A percentile compares a stretch with the other conserved stretches of the same genome.
These are phyloP conservation scores for Apis mellifera DNA, from an alignment of 1,140 invertebrate species.

Conservation along the genomic window Amel_HAv3.1 CM009935.2:13228501-13229000, in stretches of 20 bases:
- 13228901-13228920: too few relatives aligned
- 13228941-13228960: background rate
- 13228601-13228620: conserved; percentile 70
- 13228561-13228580: conserved; percentile 79
- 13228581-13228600: conserved; percentile 72
- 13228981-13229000: too few relatives aligned
- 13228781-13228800: background rate
- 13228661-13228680: conserved; percentile 66
- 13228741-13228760: conserved; percentile 7
- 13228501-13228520: background rate
- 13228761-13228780: background rate
- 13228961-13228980: background rate
- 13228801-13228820: background rate
- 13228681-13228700: conserved; percentile 74
- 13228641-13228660: conserved; percentile 61
- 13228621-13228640: conserved; percentile 71
- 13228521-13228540: background rate
- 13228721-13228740: conserved; percentile 15
- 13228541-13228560: conserved; percentile 61
- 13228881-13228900: too few relatives aligned
- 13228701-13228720: conserved; percentile 59
- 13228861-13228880: too few relatives aligned
- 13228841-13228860: too few relatives aligned
- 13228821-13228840: background rate
- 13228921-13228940: too few relatives aligned